These are phyloP conservation scores for Apis dorsata DNA, from an alignment of 1,140 invertebrate species.

Conservation along the genomic window DNA sequence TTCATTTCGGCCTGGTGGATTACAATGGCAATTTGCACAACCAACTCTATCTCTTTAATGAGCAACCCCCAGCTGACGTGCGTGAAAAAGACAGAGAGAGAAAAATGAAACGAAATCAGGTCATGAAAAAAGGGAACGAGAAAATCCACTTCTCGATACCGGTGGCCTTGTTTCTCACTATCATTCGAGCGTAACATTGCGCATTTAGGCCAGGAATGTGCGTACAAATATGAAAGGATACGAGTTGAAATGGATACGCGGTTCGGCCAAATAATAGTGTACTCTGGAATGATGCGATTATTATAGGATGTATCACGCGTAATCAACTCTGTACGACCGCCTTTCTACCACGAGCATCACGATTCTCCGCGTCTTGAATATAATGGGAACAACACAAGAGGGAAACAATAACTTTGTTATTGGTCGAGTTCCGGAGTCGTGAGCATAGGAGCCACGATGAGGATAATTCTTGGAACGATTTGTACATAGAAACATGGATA, in stretches of 20 bases:
- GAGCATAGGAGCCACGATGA: not conserved
- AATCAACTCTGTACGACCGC: constrained; percentile 5
- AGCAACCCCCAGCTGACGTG: not conserved
- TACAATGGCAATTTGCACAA: not conserved
- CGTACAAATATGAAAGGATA: not conserved
- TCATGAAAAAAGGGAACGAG: not conserved
- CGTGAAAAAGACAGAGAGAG: not conserved
- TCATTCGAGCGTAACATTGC: not conserved
- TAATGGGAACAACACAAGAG: not conserved
- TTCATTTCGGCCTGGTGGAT: not conserved
- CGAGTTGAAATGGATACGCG: not conserved
- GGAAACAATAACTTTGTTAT: constrained; percentile 13
- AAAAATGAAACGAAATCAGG: not conserved
- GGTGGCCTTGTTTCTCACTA: not conserved
- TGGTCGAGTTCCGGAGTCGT: not conserved
- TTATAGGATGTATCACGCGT: constrained; percentile 27
- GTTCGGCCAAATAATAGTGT: constrained; percentile 7
- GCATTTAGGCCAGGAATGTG: not conserved
- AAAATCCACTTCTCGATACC: not conserved
- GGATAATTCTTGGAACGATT: too few species aligned
- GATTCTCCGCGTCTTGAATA: constrained; percentile 14
- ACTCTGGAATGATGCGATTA: constrained; percentile 27
- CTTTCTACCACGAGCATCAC: not conserved
- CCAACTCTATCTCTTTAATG: not conserved
- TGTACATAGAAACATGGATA: too few species aligned